Percentiles rank a stretch among this genome's conserved stretches.
Conservation (phyloP, 2,797 vertebrate species). For the Nyctalus aviator region DNA sequence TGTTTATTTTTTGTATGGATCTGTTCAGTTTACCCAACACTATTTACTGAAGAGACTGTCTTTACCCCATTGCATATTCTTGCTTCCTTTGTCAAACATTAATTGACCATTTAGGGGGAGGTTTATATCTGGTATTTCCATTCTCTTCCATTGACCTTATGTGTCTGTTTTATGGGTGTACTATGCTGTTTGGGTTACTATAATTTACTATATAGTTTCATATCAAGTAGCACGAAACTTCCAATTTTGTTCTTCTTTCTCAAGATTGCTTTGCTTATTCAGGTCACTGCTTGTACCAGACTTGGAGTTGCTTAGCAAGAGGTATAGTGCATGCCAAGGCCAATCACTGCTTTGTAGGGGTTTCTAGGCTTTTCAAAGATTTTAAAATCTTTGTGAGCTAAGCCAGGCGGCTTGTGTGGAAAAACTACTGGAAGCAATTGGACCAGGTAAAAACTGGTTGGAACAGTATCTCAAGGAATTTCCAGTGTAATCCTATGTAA, state of each 20-base stretch:
- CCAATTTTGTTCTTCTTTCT: neutral
- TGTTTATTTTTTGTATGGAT: neutral
- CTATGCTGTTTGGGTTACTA: neutral
- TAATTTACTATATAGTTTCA: neutral
- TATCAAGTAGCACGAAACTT: neutral
- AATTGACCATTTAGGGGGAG: neutral
- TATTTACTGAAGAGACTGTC: neutral
- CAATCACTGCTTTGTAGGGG: neutral
- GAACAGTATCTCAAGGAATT: neutral
- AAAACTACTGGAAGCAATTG: neutral
- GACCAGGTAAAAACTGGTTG: neutral
- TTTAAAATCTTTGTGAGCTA: neutral
- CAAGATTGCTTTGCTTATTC: neutral
- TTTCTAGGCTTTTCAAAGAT: neutral
- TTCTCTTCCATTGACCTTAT: neutral
- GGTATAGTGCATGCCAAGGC: neutral
- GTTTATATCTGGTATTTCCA: neutral
- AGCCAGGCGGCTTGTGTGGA: neutral
- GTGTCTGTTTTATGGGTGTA: neutral
- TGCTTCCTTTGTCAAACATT: neutral
- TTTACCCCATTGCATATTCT: neutral
- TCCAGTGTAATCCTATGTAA: neutral
- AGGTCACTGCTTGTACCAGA: neutral
- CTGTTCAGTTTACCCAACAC: neutral
- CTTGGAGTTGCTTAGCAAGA: neutral